Conservation (phyloP, 2,797 vertebrate genomes). For the Enteromius argenteus region DNA sequence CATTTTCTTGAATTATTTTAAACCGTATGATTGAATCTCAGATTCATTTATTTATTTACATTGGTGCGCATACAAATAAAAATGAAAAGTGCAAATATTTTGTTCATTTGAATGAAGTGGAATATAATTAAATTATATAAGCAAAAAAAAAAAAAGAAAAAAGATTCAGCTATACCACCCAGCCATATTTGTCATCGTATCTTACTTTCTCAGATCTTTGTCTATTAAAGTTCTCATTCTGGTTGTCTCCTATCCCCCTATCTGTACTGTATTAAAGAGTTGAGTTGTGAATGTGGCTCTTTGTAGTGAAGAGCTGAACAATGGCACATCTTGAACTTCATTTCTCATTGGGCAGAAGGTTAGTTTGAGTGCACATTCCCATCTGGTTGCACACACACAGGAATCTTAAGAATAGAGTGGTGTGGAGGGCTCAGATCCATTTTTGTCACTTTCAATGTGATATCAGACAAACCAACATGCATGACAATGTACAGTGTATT, state of each 20-base stretch:
- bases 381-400: slow-evolving; percentile 41
- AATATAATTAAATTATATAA: background rate
- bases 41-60: background rate
- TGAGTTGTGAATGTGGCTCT: slow-evolving; percentile 68
- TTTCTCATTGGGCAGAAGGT: slow-evolving; percentile 66
- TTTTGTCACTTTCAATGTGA: too few relatives aligned
- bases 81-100: background rate
- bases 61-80: background rate
- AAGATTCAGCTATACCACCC: background rate
- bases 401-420: slow-evolving; percentile 22
- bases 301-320: slow-evolving; percentile 51
- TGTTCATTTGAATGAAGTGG: background rate
- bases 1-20: too few relatives aligned
- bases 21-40: too few relatives aligned
- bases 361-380: slow-evolving; percentile 73
- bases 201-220: background rate
- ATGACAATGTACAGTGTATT: too few relatives aligned
- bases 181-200: background rate
- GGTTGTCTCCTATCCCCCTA: slow-evolving; percentile 43
- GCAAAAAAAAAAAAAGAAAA: background rate
- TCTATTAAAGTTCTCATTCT: background rate
- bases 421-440: background rate
- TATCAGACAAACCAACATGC: too few relatives aligned
- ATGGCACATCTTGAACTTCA: slow-evolving; percentile 46
- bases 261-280: slow-evolving; percentile 72